Evolutionary conservation across 2,113 vertebrate genomes (phyloP), one percentile per base, ranked within the genome.

Genomic region (Pteruthius melanotis): DNA sequence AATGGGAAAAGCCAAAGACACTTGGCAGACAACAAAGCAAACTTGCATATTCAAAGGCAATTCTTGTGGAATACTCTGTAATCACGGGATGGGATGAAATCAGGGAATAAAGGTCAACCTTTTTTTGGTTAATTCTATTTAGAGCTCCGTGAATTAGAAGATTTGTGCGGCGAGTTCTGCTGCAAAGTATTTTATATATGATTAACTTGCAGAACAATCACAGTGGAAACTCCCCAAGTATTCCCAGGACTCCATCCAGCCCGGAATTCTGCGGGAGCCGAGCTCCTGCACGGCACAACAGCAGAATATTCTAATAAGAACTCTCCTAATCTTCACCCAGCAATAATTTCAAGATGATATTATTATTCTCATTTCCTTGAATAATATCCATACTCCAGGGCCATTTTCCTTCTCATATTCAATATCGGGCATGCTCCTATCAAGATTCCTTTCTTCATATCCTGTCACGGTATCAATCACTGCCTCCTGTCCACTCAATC

Each of bases 401-500:
- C 98, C 98, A 98, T 98, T 98, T 98, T 98, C 97, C 97, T 98
- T 83, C 98, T 98, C 98, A 98, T 98, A 99, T 99, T 98, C 98
- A 98, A 97, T 98, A 98, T 98, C 97, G 83, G 97, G 97, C 97
- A 98, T 96, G 97, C 98, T 97, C 96, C 98, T 97, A 98, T 98
- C 97, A 97, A 98, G 97, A 98, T 97, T 97, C 98, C 97, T 98
- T 98, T 98, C 98, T 97, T 99, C 99, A 99, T 99, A 99, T 99
- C 98, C 98, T 99, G 99, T 99, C 98, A 99, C 96, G 90, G 98
- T 99, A 99, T 99, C 99, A 99, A 99, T 99, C 99, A 99, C 98
- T 98, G 98, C 98, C 98, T 98, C 98, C 99, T 99, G 99, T 99
- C 99, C 99, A 99, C 98, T 99, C 99, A 99, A 99, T 99, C 98